A percentile compares a stretch with the other conserved stretches of the same genome.
These are phyloP conservation scores for Gobionotothen gibberifrons DNA, from an alignment of 2,797 vertebrate genomes.

Conservation along the genomic window DNA sequence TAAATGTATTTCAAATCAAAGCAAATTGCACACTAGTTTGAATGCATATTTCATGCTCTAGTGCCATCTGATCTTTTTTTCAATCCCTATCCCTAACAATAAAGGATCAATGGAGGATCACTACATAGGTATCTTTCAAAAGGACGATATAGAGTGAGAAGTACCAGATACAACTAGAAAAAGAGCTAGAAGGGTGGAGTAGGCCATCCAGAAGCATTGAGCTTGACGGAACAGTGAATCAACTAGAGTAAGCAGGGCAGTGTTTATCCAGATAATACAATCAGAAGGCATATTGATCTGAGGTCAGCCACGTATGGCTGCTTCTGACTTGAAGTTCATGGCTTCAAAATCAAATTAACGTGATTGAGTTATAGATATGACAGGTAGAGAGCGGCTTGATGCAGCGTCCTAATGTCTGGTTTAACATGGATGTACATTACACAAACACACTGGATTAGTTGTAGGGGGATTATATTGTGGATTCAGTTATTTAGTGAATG, in stretches of 20 bases:
- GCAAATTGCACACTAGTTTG: constrained; percentile 1
- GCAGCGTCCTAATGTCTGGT: constrained; percentile 33
- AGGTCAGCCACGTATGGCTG: constrained; percentile 58
- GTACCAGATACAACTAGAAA: constrained; percentile 14
- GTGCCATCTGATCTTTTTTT: background rate
- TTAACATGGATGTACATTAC: background rate
- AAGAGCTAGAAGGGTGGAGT: constrained; percentile 34
- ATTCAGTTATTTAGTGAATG: background rate
- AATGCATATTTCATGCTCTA: constrained; percentile 16
- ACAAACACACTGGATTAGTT: background rate
- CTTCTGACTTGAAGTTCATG: constrained; percentile 46
- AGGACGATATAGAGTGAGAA: background rate
- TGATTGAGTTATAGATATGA: constrained; percentile 68
- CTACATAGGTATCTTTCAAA: background rate
- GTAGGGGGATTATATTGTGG: background rate
- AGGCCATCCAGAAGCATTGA: constrained; percentile 19
- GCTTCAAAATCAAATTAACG: constrained; percentile 57
- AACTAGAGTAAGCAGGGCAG: constrained; percentile 39
- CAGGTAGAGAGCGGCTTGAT: constrained; percentile 49
- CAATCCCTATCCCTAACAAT: background rate
- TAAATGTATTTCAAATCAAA: constrained; percentile 19
- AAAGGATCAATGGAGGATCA: too few species aligned
- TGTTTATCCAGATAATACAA: constrained; percentile 62
- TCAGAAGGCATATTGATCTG: constrained; percentile 62
- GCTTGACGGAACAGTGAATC: constrained; percentile 25